Percentiles rank a stretch among this genome's conserved stretches.
These are phyloP conservation scores for Spodoptera littoralis DNA, from an alignment of 2,888 invertebrate species.

Conservation along the genomic window DNA sequence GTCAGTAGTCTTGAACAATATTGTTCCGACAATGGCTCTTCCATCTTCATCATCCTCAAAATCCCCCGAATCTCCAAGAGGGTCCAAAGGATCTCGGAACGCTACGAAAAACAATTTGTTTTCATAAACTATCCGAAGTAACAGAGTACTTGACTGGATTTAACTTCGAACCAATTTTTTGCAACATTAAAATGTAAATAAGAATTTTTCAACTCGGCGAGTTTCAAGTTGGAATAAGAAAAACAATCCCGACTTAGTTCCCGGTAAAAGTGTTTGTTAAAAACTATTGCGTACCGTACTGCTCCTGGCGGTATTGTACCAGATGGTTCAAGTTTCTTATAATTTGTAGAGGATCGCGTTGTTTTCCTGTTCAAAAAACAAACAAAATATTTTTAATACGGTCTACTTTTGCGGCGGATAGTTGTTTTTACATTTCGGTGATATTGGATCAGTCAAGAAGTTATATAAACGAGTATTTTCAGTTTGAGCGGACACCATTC, in stretches of 20 bases:
- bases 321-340: conserved; percentile 81
- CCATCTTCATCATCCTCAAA: conserved; percentile 85
- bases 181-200: conserved; percentile 54
- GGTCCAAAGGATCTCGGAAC: conserved; percentile 76
- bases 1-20: conserved; percentile 81
- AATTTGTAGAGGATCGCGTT: conserved; percentile 80
- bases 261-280: conserved; percentile 41
- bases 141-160: conserved; percentile 23
- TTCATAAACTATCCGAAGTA: conserved; percentile 19
- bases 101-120: conserved; percentile 58
- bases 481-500: too few relatives aligned
- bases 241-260: conserved; percentile 51
- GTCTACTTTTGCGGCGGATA: neutral
- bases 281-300: conserved; percentile 74
- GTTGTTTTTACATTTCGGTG: neutral
- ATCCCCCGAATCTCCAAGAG: conserved; percentile 75
- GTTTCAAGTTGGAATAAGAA: conserved; percentile 46
- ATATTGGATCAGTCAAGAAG: neutral
- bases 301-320: conserved; percentile 78
- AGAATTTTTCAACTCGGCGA: conserved; percentile 40
- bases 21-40: conserved; percentile 80
- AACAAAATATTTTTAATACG: conserved; percentile 32
- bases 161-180: conserved; percentile 46
- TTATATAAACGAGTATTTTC: neutral
- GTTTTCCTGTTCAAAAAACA: conserved; percentile 73